These are phyloP conservation scores for Archocentrus centrarchus DNA, from an alignment of 2,113 vertebrate genomes.

Conservation along the genomic window DNA sequence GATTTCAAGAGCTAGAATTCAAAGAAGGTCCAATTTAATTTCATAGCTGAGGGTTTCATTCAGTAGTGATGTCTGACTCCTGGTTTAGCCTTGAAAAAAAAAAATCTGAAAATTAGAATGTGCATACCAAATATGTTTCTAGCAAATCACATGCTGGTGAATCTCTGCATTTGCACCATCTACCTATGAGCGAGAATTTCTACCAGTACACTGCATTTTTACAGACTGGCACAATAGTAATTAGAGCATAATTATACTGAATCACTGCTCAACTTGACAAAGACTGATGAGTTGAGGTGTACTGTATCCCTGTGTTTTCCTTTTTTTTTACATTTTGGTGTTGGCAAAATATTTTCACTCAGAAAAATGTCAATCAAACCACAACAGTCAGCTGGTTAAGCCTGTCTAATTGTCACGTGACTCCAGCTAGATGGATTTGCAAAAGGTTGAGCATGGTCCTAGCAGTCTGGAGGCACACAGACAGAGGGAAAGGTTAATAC, in stretches of 20 bases:
- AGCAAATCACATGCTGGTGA: neutral
- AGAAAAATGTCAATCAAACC: neutral
- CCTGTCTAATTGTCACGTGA: neutral
- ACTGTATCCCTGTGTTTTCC: neutral
- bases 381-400: neutral
- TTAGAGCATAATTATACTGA: neutral
- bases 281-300: neutral
- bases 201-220: neutral
- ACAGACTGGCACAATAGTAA: constrained; percentile 12
- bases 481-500: constrained; percentile 12
- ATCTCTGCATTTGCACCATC: neutral
- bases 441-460: neutral
- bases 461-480: neutral
- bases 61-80: neutral
- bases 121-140: neutral
- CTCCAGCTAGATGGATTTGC: constrained; percentile 7
- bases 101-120: neutral
- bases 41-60: constrained; percentile 10
- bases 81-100: neutral
- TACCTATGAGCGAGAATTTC: neutral
- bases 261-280: neutral
- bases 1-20: constrained; percentile 29
- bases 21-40: constrained; percentile 26
- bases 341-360: neutral
- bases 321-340: neutral